Evolutionary conservation across 2,888 invertebrate species (phyloP).

Genomic region (Carcina quercana): DNA sequence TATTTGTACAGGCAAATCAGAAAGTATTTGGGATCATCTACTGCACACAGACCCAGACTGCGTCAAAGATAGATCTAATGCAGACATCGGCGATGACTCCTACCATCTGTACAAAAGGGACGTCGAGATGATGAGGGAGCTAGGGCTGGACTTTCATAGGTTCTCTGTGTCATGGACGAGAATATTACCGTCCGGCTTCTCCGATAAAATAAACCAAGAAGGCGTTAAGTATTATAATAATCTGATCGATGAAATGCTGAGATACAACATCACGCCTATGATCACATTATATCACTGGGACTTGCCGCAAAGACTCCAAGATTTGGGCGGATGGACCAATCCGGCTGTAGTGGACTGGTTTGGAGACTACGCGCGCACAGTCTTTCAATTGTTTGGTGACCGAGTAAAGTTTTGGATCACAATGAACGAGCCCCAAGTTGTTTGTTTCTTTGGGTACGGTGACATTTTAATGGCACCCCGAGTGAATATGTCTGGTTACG

Average conservation of each 20-base stretch:
- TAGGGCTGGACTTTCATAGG: slow-evolving; percentile 65
- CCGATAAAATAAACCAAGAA: slow-evolving; percentile 66
- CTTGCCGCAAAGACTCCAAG: slow-evolving; percentile 62
- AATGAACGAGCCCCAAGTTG: slow-evolving; percentile 65
- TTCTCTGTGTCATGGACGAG: slow-evolving; percentile 78
- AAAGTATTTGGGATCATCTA: slow-evolving; percentile 77
- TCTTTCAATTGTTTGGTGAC: slow-evolving; percentile 55
- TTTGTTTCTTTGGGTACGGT: slow-evolving; percentile 56
- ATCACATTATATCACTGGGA: slow-evolving; percentile 72
- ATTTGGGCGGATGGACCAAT: slow-evolving; percentile 68
- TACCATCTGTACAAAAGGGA: slow-evolving; percentile 75
- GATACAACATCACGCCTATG: slow-evolving; percentile 75
- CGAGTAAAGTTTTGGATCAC: slow-evolving; percentile 70
- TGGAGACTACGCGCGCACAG: slow-evolving; percentile 50
- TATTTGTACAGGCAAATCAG: slow-evolving; percentile 53
- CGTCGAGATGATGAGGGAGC: slow-evolving; percentile 51
- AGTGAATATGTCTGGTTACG: slow-evolving; percentile 40
- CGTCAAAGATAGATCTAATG: slow-evolving; percentile 68
- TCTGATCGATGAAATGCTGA: slow-evolving; percentile 66
- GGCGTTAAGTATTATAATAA: slow-evolving; percentile 38
- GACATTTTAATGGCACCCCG: slow-evolving; percentile 29
- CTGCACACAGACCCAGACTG: slow-evolving; percentile 57
- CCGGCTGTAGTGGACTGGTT: slow-evolving; percentile 55
- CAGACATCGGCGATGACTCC: slow-evolving; percentile 73
- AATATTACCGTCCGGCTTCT: slow-evolving; percentile 73